phyloP scores from a whole-genome alignment of 2,888 invertebrate species.

The Pachycephus smyrnensis region DNA sequence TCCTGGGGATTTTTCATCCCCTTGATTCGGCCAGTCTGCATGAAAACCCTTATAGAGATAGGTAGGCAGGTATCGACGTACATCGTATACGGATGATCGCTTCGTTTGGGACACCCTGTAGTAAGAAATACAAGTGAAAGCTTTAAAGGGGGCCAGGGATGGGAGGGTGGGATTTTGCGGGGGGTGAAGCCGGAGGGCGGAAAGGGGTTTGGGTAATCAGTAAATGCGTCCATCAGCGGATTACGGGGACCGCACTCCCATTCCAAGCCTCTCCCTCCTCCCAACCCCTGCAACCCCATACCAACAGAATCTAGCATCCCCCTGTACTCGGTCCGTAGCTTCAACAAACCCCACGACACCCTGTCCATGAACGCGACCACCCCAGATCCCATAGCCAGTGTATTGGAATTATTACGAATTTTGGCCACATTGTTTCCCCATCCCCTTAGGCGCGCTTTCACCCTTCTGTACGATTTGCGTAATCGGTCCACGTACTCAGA shows the following conservation, averaged over 20 bases:
- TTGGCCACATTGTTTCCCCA: conserved; percentile 3
- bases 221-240: conserved; percentile 62
- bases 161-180: conserved; percentile 8
- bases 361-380: not conserved
- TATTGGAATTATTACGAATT: conserved; percentile 12
- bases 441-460: not conserved
- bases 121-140: conserved; percentile 57
- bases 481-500: not conserved
- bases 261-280: conserved; percentile 27
- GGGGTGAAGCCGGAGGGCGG: conserved; percentile 3
- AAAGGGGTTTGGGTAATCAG: conserved; percentile 58
- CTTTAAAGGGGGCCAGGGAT: conserved; percentile 36
- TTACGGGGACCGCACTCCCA: conserved; percentile 55
- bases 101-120: conserved; percentile 48
- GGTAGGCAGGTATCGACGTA: not conserved
- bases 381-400: not conserved
- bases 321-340: not conserved
- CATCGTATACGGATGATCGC: conserved; percentile 10
- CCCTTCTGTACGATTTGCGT: not conserved
- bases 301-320: conserved; percentile 21
- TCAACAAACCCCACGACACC: conserved; percentile 4
- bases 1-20: not conserved
- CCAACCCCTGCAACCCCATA: conserved; percentile 29
- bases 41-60: not conserved
- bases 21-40: not conserved